Base-by-base conservation (phyloP, 2,888 invertebrate genomes). In the Phaonia tiefii region DNA sequence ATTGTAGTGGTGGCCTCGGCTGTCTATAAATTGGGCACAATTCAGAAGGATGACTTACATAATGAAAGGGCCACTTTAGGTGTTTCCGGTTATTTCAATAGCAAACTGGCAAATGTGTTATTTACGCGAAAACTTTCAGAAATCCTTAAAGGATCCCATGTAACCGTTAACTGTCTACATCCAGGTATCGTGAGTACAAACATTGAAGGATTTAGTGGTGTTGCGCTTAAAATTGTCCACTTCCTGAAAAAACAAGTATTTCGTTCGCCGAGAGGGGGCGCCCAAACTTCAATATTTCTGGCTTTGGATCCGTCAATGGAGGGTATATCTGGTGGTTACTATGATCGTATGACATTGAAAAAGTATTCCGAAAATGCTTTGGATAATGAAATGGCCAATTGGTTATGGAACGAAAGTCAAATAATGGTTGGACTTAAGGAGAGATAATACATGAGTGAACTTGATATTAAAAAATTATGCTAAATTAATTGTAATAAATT, bases 31-130 rank as follows among this genome's bases (percentile, higher is more conserved):
- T 91, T 92, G 82, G 96, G 96, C 0, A 87, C 88, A 46, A 92
- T 95, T 11, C 90, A 94, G 85, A 93, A 95, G 39, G 93, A 94
- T 8, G 95, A 96, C 88, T 88, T 96, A 58, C 96, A 96, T 89
- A 94, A 93, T 84, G 94, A 95, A 84, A 91, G 92, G 72, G 88
- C 91, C 0, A 97, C 96, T 85, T 90, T 94, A 1, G 86, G 92
- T 2, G 86, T 92, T 1, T 92, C 92, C 67, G 95, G 95, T 0
- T 97, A 97, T 86, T 90, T 91, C 37, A 95, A 95, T 87, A 96
- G 96, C 88, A 96, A 97, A 92, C 89, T 96, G 72, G 95, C 96
- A 0, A 96, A 96, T 88, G 89, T 96, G 63, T 88, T 97, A 60
- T 96, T 96, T 86, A 93, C 95, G 0, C 93, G 75, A 0, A 78